Evolutionary conservation across 2,888 invertebrate genomes (phyloP).

Genomic region (Xylophagus ater): DNA sequence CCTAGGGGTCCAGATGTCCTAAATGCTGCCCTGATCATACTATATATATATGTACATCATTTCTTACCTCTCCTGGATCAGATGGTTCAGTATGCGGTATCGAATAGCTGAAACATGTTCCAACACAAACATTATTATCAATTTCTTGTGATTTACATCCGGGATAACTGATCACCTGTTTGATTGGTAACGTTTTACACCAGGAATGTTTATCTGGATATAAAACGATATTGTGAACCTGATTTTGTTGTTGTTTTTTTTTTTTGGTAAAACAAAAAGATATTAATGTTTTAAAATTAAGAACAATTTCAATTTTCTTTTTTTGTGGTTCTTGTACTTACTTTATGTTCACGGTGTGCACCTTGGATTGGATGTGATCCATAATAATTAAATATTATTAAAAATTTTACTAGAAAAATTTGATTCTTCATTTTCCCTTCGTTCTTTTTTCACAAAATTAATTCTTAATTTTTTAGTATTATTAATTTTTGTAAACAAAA

Average conservation of each 20-base stretch:
- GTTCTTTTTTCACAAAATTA: too few species aligned
- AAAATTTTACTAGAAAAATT: too few species aligned
- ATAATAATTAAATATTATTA: too few species aligned
- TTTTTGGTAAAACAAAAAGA: neutral
- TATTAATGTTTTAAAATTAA: neutral
- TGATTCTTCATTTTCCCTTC: too few species aligned
- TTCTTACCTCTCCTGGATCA: conserved; percentile 51
- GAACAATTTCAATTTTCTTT: neutral
- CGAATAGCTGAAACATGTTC: conserved; percentile 59
- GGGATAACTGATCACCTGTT: conserved; percentile 55
- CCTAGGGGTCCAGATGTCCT: too few species aligned
- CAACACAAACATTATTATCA: conserved; percentile 60
- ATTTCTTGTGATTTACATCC: conserved; percentile 53
- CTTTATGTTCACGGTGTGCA: conserved; percentile 15
- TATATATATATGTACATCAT: too few species aligned
- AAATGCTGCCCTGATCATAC: too few species aligned
- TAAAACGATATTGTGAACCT: conserved; percentile 55
- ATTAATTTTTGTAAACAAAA: too few species aligned
- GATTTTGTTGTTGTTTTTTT: conserved; percentile 27
- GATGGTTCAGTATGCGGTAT: conserved; percentile 56
- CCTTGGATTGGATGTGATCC: neutral
- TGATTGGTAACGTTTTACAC: conserved; percentile 57
- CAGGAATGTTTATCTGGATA: conserved; percentile 60
- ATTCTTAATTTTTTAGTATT: too few species aligned
- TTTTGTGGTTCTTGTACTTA: neutral